phyloP scores from a whole-genome alignment of 2,113 vertebrate genomes.

The Nesoenas mayeri region DNA sequence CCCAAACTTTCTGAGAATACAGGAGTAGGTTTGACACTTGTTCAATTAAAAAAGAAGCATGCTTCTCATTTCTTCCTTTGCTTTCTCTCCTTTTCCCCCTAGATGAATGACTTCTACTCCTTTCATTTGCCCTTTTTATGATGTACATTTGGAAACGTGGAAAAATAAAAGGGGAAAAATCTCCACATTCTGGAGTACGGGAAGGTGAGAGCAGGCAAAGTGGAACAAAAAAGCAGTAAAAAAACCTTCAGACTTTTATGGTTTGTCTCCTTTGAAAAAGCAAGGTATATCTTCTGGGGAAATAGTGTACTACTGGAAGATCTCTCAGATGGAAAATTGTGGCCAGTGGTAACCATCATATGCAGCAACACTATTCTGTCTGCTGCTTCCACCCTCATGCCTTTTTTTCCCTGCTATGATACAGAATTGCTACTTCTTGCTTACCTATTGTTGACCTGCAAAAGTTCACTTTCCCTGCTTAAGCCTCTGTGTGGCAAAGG shows the following conservation, averaged over 20 bases:
- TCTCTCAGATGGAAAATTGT: background rate
- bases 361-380: background rate
- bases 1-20: background rate
- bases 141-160: background rate
- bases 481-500: background rate
- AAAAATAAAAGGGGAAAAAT: background rate
- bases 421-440: background rate
- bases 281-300: background rate
- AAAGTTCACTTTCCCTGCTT: background rate
- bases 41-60: background rate
- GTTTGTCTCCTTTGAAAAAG: background rate
- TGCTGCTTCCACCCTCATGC: background rate
- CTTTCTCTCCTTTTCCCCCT: background rate
- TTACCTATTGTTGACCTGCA: background rate
- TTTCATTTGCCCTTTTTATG: background rate
- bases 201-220: background rate
- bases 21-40: background rate
- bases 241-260: background rate
- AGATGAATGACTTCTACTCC: background rate
- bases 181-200: background rate
- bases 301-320: background rate
- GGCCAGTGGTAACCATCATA: background rate
- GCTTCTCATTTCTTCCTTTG: background rate
- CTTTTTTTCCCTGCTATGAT: too few species aligned
- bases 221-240: background rate